Percentiles rank a stretch among this genome's conserved stretches.
Conservation (phyloP, 2,888 invertebrate species). For the Branchellion lobata region DNA sequence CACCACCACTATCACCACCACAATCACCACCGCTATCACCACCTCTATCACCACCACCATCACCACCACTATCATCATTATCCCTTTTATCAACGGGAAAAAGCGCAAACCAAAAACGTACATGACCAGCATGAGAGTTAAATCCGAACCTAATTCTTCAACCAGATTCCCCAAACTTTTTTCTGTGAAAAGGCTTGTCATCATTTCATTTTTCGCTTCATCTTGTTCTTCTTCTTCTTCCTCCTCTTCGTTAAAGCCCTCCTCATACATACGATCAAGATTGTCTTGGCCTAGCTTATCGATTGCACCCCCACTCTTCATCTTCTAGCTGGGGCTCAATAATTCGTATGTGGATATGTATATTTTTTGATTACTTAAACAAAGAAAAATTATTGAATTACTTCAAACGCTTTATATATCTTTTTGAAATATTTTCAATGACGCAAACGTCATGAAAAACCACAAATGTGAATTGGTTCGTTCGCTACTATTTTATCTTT, state of each 20-base stretch:
- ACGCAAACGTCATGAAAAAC: no score
- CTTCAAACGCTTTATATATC: no score
- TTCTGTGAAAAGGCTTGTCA: not conserved
- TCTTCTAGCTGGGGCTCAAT: not conserved
- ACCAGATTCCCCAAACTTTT: constrained; percentile 9
- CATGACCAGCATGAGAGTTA: constrained; percentile 30
- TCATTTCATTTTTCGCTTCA: not conserved
- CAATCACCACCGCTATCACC: no score
- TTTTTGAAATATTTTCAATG: no score
- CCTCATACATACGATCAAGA: not conserved
- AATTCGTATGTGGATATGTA: not conserved
- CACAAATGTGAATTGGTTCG: no score
- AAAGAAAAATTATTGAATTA: no score
- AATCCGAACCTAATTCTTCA: not conserved
- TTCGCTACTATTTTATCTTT: no score
- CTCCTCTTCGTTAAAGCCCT: constrained; percentile 17
- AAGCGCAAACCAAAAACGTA: constrained; percentile 61
- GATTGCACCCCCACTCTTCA: not conserved
- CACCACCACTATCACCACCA: no score
- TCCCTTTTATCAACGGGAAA: not conserved
- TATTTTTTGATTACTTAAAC: no score
- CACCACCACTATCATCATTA: no score
- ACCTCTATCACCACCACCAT: no score
- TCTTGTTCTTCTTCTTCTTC: constrained; percentile 41
- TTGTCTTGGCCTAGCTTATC: not conserved